Conservation (phyloP, 2,797 vertebrate genomes). For the Manis javanica region DNA sequence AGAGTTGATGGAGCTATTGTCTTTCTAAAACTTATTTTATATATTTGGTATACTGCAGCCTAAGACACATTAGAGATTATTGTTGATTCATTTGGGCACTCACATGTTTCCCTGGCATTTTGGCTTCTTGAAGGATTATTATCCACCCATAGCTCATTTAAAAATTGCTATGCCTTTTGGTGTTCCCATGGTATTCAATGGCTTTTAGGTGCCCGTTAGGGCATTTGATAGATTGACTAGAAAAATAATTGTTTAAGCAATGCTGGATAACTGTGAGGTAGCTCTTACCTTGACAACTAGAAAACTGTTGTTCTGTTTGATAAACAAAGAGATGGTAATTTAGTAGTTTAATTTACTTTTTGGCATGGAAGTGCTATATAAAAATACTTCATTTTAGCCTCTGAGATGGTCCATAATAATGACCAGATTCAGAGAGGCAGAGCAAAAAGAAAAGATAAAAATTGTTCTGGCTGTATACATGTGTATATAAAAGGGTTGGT, state of each 20-base stretch:
- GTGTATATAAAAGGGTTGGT: not conserved
- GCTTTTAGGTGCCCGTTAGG: conserved; percentile 41
- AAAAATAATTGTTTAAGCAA: conserved; percentile 71
- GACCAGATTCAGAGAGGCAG: conserved; percentile 56
- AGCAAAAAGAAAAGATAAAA: conserved; percentile 45
- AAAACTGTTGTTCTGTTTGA: conserved; percentile 66
- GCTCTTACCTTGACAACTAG: conserved; percentile 72
- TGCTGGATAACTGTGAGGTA: conserved; percentile 57
- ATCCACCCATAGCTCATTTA: conserved; percentile 38
- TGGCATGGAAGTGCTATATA: conserved; percentile 38
- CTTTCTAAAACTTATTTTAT: not conserved
- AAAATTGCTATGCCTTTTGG: conserved; percentile 50
- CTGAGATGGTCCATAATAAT: conserved; percentile 57
- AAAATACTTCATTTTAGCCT: conserved; percentile 62
- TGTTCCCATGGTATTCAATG: conserved; percentile 38
- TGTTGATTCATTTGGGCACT: conserved; percentile 21
- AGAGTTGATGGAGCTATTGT: conserved; percentile 10
- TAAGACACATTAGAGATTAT: not conserved
- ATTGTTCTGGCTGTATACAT: not conserved
- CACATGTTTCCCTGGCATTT: conserved; percentile 49
- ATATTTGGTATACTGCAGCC: not conserved
- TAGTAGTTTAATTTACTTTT: conserved; percentile 71
- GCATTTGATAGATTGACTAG: conserved; percentile 58
- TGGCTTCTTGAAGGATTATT: conserved; percentile 47
- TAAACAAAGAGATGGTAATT: conserved; percentile 72